Evolutionary conservation across 1,140 invertebrate species (phyloP).

Genomic region (Drosophila seguyi): DNA sequence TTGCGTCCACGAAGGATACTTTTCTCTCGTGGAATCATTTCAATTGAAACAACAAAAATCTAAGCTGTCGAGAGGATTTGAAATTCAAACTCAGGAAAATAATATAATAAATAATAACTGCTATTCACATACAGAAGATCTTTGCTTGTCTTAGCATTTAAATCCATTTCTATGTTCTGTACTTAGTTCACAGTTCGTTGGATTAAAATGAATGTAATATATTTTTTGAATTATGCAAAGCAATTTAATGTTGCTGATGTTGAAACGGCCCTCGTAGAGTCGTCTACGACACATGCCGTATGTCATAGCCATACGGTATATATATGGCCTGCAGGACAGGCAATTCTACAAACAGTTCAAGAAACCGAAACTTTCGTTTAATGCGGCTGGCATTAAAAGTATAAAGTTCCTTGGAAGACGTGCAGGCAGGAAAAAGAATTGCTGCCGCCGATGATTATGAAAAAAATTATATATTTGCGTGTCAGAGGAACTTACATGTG

Average conservation of each 20-base stretch:
- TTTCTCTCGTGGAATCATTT: background rate
- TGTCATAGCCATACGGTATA: constrained; percentile 47
- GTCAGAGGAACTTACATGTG: constrained; percentile 58
- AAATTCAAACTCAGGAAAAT: too few relatives aligned
- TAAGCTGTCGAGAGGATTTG: too few relatives aligned
- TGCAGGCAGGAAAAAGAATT: constrained; percentile 53
- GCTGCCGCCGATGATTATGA: constrained; percentile 71
- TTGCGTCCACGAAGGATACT: background rate
- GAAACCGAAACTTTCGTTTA: constrained; percentile 70
- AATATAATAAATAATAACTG: too few relatives aligned
- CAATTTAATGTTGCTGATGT: background rate
- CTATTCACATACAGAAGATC: too few relatives aligned
- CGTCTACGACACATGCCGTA: constrained; percentile 58
- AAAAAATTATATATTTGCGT: constrained; percentile 83
- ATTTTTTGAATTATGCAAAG: too few relatives aligned
- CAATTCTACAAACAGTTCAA: constrained; percentile 32
- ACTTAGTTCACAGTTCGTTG: background rate
- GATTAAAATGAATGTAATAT: background rate
- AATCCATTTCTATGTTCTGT: background rate
- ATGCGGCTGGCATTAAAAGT: constrained; percentile 76
- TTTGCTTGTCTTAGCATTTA: background rate
- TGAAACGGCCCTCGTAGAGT: constrained; percentile 51
- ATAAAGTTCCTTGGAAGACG: constrained; percentile 62
- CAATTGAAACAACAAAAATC: background rate
- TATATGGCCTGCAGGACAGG: constrained; percentile 35